Base-by-base conservation (phyloP, 2,888 invertebrate species). In the Diloba caeruleocephala region DNA sequence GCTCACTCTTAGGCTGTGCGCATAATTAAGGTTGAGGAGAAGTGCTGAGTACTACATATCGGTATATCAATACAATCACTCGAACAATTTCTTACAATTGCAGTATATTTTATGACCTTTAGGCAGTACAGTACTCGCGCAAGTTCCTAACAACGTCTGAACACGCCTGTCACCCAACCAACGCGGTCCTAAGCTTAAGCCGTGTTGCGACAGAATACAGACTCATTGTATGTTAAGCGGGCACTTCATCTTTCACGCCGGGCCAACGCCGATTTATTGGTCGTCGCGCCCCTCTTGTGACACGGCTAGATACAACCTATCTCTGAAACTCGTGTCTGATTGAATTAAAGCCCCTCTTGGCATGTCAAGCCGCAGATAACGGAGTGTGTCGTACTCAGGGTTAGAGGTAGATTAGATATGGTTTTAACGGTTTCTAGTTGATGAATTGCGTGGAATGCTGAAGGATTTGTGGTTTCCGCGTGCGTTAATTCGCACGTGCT, bases 161-260 rank as follows among this genome's bases (percentile, higher is more conserved):
- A 72, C 69, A 62, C 59, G 66, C 71, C 62, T 72, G 70, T 72
- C 74, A 57, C 73, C 63, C 63, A 73, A 73, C 78, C 64, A 79
- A 78, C 76, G 76, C 75, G 75, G 81, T 79, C 70, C 84, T 81
- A 79, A 81, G 85, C 82, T 78, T 75, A 79, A 79, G 79, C 71
- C 75, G 75, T 71, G 76, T 89, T 89, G 89, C 89, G 86, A 85
- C 85, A 89, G 79, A 81, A 74, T 78, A 75, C 82, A 81, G 79
- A 78, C 88, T 89, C 91, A 93, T 93, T 93, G 92, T 93, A 93
- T 93, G 92, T 90, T 89, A 93, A 93, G 85, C 88, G 90, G 81
- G 88, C 87, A 92, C 91, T 92, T 88, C 92, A 87, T 92, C 92
- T 90, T 87, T 89, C 88, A 85, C 87, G 85, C 82, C 76, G 75